These are phyloP conservation scores for Esox masquinongy DNA, from an alignment of 2,797 vertebrate genomes.

Conservation along the genomic window DNA sequence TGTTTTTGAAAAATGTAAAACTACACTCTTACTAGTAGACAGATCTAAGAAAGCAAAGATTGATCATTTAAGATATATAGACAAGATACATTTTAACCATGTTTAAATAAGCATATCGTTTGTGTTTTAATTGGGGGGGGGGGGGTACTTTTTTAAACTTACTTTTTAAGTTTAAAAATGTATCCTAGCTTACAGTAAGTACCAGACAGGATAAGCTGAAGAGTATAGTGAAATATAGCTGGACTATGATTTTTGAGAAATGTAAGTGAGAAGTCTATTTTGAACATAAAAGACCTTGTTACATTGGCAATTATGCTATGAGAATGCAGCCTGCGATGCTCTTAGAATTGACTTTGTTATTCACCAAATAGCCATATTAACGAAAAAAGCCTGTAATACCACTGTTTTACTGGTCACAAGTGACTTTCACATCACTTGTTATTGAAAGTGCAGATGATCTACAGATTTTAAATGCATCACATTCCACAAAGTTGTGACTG, in stretches of 20 bases:
- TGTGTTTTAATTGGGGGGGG: too few species aligned
- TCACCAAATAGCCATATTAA: not conserved
- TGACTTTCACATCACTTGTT: constrained; percentile 33
- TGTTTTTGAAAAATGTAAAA: not conserved
- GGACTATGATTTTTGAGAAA: not conserved
- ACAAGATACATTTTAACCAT: too few species aligned
- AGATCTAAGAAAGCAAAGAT: too few species aligned
- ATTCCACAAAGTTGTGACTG: constrained; percentile 34
- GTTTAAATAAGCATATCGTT: too few species aligned
- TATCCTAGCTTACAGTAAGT: not conserved
- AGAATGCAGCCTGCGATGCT: not conserved
- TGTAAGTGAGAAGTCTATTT: constrained; percentile 1
- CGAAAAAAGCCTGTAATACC: not conserved
- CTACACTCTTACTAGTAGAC: too few species aligned
- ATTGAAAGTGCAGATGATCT: constrained; percentile 50
- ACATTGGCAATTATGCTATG: not conserved
- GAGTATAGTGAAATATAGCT: not conserved
- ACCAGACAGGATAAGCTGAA: not conserved
- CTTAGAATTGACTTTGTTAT: not conserved
- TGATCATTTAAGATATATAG: too few species aligned
- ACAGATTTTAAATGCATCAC: constrained; percentile 39
- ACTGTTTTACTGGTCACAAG: not conserved
- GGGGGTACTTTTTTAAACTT: too few species aligned
- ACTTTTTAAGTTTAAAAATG: too few species aligned
- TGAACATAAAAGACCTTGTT: not conserved